Base-by-base conservation (phyloP, 2,113 vertebrate species). In the Triplophysa tibetana region DNA sequence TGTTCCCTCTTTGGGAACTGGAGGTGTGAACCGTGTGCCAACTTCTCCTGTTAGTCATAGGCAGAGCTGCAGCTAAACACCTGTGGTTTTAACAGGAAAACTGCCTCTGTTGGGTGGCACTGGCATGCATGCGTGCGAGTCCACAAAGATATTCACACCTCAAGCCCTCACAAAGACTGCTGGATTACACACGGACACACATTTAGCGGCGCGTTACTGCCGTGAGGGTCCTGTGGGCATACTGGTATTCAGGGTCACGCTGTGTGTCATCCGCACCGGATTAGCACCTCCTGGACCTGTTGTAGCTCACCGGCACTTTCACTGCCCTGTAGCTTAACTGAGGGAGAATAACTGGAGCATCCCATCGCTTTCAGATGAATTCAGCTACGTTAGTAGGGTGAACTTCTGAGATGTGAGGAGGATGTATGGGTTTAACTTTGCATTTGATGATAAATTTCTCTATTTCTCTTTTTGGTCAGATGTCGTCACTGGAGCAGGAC, bases 401-500 rank as follows among this genome's bases (percentile, higher is more conserved):
- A 58, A 58, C 8, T 8, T 58, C 19, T 21, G 33, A 10, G 7
- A 21, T 6, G n/a, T 58, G n/a, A 21, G 5, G 6, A 8, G 33
- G 7, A 38, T 8, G 33, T 9, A 52, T 52, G 16, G 14, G 13
- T 16, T 52, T 14, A 5, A 17, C 14, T 52, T 17, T 14, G 0
- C 17, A 16, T 52, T 6, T 52, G 4, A 16, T 17, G 14, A 17
- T 52, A 17, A 16, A 1, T 14, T 52, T 52, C 16, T 24, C 14
- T 63, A 10, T 29, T 6, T 29, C 23, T 26, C 14, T 14, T 10
- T 67, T 21, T 12, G 78, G 50, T 41, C 72, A 94, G 94, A 94
- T 94, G 91, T 89, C 90, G 12, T 92, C 90, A 2, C 92, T 98
- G 89, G 92, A 93, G 69, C 95, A 95, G 90, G 94, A 94, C 16